phyloP scores from a whole-genome alignment of 2,113 vertebrate genomes.

The Crotophaga sulcirostris region DNA sequence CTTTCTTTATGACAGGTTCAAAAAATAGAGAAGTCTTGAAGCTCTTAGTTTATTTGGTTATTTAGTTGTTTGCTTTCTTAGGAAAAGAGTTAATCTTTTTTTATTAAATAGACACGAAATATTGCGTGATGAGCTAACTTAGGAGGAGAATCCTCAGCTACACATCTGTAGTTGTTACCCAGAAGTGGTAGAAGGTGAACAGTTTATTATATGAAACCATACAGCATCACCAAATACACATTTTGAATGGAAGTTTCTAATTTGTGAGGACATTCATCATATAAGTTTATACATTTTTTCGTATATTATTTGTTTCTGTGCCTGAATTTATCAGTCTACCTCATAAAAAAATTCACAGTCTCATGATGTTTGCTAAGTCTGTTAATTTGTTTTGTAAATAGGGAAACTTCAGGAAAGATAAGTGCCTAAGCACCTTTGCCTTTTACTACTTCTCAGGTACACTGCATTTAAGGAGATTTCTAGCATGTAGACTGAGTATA shows the following conservation, averaged over 20 bases:
- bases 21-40: not conserved
- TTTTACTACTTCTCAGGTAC: not conserved
- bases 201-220: not conserved
- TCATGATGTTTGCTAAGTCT: not conserved
- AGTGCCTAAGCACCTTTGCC: not conserved
- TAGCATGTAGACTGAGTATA: not conserved
- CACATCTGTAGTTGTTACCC: not conserved
- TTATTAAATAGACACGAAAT: not conserved
- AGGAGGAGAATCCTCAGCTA: not conserved
- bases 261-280: not conserved
- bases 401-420: not conserved
- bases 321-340: not conserved
- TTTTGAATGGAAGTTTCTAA: not conserved
- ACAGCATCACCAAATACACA: not conserved
- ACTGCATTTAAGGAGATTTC: not conserved
- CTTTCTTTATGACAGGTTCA: not conserved
- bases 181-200: not conserved
- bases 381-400: not conserved
- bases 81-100: not conserved
- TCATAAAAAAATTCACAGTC: not conserved
- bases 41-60: not conserved
- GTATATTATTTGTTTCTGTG: not conserved
- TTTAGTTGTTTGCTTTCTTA: not conserved
- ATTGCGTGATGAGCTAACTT: not conserved
- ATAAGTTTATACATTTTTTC: not conserved